Base-by-base conservation (phyloP, 1,140 invertebrate species). In the Potamilus streckersoni region DNA sequence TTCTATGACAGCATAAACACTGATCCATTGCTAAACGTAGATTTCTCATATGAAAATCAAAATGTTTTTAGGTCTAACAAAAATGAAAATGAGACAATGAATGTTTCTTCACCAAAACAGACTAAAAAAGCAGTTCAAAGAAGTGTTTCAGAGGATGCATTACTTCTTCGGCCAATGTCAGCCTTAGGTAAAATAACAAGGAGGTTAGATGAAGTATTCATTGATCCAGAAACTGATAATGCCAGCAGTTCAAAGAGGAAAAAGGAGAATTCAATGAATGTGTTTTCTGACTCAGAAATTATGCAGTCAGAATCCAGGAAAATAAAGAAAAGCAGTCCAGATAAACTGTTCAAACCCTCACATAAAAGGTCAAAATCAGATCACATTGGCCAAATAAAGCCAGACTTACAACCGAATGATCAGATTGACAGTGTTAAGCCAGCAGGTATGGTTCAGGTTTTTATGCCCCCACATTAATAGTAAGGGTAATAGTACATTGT, bases 281-380 rank as follows among this genome's bases (percentile, higher is more conserved):
- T 83, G 23, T 81, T 83, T 69, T 83, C 82, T 17, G 80, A 83
- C 71, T 78, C 77, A 16, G 80, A 83, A 74, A 80, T 60, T 71
- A 55, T 79, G 19, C 65, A 74, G 31, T 12, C 67, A 11, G 68
- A 70, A 55, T 56, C 60, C 31, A 66, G 61, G 13, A 59, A 56
- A 69, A 63, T 62, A 62, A 68, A 69, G 20, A 31, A 66, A 58
- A 72, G 66, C 69, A 70, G 56, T 31, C n/a, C 8, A 58, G 67
- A 75, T 20, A 69, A 62, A 69, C 73, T 62, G 27, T 57, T 66
- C 56, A 77, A 67, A 64, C 66, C 56, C 49, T 59, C 72, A 16
- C 83, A 85, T 62, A 83, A 85, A 73, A 79, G 83, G 72, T 83
- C 83, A 71, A 82, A 79, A 76, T 85, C 83, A 79, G 83, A 85